phyloP scores from a whole-genome alignment of 2,888 invertebrate genomes.

The Gandaritis pyraliata region DNA sequence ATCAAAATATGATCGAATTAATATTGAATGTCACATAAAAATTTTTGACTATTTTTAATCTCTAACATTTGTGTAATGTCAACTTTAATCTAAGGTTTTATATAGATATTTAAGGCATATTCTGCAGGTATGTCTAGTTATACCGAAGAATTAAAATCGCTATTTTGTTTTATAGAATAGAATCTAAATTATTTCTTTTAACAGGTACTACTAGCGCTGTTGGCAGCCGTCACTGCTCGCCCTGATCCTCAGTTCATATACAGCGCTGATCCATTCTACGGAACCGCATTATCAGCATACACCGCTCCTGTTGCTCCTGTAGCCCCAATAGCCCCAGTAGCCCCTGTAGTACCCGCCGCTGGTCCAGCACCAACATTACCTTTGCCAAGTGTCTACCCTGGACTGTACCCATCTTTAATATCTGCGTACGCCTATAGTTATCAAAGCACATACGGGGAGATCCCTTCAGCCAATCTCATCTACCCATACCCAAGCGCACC shows the following conservation, averaged over 20 bases:
- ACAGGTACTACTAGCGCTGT: slow-evolving; percentile 56
- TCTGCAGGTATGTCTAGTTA: too few species aligned
- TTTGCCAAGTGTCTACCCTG: slow-evolving; percentile 9
- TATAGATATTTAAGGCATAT: too few species aligned
- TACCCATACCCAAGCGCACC: slow-evolving; percentile 45
- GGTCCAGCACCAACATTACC: slow-evolving; percentile 10
- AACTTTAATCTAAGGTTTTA: too few species aligned
- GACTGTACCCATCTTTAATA: slow-evolving; percentile 20
- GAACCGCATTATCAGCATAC: slow-evolving; percentile 36
- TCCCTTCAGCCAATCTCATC: slow-evolving; percentile 46
- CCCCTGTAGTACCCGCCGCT: slow-evolving; percentile 15
- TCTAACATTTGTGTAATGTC: too few species aligned
- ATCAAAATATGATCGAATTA: too few species aligned
- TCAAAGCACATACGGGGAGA: slow-evolving; percentile 40
- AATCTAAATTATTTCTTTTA: slow-evolving; percentile 10
- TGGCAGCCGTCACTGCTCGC: slow-evolving; percentile 54
- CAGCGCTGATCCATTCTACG: slow-evolving; percentile 44
- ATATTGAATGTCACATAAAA: too few species aligned
- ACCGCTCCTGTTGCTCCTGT: slow-evolving; percentile 22
- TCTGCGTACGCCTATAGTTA: slow-evolving; percentile 59
- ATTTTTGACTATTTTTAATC: too few species aligned
- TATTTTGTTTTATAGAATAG: too few species aligned
- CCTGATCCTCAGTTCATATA: slow-evolving; percentile 48
- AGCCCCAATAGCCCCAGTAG: slow-evolving; percentile 3
- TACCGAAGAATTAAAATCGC: too few species aligned